Evolutionary conservation across 2,113 vertebrate species (phyloP).

Genomic region (Raphicerus campestris): DNA sequence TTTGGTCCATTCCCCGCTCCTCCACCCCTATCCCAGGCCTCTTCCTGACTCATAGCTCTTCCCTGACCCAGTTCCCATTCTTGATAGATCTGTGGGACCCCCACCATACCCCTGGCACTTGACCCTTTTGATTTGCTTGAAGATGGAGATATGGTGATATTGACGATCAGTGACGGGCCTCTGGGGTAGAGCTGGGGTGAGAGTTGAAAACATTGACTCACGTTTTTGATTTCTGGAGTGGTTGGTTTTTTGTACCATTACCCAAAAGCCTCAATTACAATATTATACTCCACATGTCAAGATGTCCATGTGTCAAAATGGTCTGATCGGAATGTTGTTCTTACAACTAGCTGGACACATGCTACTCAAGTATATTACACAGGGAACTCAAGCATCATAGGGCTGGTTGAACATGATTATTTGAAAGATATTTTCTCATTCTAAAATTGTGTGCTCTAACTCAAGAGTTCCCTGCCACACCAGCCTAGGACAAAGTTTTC

Average conservation of each 20-base stretch:
- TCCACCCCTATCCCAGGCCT: not conserved
- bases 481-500: not conserved
- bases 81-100: not conserved
- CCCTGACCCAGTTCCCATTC: not conserved
- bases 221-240: not conserved
- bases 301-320: not conserved
- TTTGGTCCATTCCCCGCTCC: accelerated
- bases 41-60: too few relatives aligned
- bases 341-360: not conserved
- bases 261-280: not conserved
- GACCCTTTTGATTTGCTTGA: not conserved
- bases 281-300: conserved; percentile 10
- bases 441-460: not conserved
- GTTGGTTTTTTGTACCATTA: not conserved
- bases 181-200: not conserved
- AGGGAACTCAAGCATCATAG: not conserved
- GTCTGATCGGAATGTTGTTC: not conserved
- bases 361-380: not conserved
- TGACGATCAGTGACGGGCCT: not conserved
- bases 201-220: not conserved
- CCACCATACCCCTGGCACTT: not conserved
- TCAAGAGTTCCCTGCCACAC: not conserved
- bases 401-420: not conserved
- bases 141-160: not conserved
- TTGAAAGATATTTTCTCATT: not conserved